These are phyloP conservation scores for Himalopsyche japonica DNA, from an alignment of 2,888 invertebrate genomes.

Conservation along the genomic window DNA sequence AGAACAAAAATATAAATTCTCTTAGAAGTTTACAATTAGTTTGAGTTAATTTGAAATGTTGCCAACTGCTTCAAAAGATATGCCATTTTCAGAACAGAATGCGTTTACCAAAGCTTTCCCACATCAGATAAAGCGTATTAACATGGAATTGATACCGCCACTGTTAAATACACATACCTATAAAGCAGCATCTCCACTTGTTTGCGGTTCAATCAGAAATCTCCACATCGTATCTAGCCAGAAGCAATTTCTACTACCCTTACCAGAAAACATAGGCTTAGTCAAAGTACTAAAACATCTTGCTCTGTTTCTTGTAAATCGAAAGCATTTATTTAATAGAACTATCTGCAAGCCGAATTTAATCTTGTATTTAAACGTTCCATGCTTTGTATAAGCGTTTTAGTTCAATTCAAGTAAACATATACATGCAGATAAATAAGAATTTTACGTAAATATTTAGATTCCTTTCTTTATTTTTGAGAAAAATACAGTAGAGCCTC, in stretches of 20 bases:
- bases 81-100: neutral
- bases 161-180: neutral
- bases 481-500: too few relatives aligned
- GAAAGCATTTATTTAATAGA: neutral
- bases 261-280: neutral
- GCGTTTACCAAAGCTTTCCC: neutral
- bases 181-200: neutral
- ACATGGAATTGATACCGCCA: neutral
- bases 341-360: neutral
- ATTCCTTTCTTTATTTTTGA: too few relatives aligned
- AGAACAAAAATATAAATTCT: too few relatives aligned
- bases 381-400: too few relatives aligned
- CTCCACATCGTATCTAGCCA: neutral
- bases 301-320: neutral
- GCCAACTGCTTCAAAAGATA: neutral
- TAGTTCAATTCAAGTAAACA: too few relatives aligned
- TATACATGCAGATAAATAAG: too few relatives aligned
- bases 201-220: neutral
- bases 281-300: neutral
- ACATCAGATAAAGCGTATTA: neutral
- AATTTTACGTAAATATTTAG: too few relatives aligned
- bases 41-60: neutral
- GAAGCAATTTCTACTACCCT: neutral
- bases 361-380: neutral
- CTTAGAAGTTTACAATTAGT: too few relatives aligned